These are phyloP conservation scores for Allolobophora icterica DNA, from an alignment of 2,888 invertebrate species.

Conservation along the genomic window DNA sequence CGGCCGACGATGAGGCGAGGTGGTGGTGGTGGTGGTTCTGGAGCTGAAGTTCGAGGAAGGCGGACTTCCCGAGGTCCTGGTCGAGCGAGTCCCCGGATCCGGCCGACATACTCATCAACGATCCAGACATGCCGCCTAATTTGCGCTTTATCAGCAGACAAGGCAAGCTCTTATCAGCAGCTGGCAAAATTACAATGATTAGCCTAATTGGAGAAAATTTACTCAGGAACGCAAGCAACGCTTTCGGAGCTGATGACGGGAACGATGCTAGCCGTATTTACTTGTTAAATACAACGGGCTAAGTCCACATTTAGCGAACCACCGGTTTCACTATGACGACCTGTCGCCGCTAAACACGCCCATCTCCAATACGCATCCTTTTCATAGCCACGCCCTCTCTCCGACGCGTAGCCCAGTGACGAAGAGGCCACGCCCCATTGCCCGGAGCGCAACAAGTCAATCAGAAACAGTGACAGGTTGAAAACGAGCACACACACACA, in stretches of 20 bases:
- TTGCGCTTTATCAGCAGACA: conserved; percentile 4
- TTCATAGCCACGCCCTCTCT: not conserved
- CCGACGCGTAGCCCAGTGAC: not conserved
- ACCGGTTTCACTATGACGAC: not conserved
- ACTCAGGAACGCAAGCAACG: not conserved
- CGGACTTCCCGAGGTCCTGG: conserved; percentile 27
- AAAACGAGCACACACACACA: not conserved
- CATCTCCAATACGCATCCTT: not conserved
- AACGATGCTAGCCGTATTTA: not conserved
- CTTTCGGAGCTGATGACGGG: not conserved
- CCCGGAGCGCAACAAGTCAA: not conserved
- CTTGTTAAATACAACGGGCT: not conserved
- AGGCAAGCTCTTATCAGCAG: conserved; percentile 21
- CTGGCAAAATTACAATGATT: conserved; percentile 23
- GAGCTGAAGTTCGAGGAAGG: conserved; percentile 20
- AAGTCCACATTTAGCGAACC: conserved; percentile 17
- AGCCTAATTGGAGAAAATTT: conserved; percentile 23
- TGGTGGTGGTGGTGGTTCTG: conserved; percentile 25
- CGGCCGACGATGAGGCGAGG: not conserved
- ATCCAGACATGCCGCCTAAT: not conserved
- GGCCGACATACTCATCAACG: conserved; percentile 20
- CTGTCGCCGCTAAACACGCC: not conserved
- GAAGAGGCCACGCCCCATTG: not conserved
- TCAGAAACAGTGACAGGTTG: not conserved
- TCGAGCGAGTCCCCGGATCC: conserved; percentile 25